Evolutionary conservation across 2,113 vertebrate genomes (phyloP).

Genomic region (Platichthys stellatus): DNA sequence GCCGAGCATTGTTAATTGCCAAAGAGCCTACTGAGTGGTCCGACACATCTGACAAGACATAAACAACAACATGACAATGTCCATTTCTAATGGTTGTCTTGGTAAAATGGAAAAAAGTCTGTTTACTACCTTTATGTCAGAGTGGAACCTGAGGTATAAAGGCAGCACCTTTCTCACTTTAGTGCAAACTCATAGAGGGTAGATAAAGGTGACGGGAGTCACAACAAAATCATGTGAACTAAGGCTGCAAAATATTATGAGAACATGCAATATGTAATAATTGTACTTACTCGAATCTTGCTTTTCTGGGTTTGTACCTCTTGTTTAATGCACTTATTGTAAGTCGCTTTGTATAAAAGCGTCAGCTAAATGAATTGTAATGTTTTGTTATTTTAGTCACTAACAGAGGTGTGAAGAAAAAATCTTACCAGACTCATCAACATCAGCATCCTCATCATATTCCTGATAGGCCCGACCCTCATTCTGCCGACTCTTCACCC

Average conservation of each 20-base stretch:
- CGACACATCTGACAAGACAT: conserved; percentile 84
- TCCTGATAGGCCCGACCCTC: conserved; percentile 93
- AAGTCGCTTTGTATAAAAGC: too few species aligned
- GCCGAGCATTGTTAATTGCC: conserved; percentile 87
- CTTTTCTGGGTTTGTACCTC: too few species aligned
- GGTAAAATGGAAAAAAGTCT: neutral
- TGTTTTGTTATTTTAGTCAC: neutral
- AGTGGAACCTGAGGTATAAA: too few species aligned
- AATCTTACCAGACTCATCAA: conserved; percentile 92
- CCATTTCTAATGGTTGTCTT: neutral
- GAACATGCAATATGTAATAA: too few species aligned
- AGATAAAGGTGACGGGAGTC: neutral
- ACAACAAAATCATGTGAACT: neutral
- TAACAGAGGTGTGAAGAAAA: neutral
- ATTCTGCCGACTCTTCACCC: conserved; percentile 89
- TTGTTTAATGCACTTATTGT: too few species aligned
- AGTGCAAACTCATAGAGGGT: neutral
- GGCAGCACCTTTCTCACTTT: neutral
- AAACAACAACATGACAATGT: neutral
- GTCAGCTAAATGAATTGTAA: too few species aligned
- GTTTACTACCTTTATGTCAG: too few species aligned
- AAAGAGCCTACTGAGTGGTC: conserved; percentile 76
- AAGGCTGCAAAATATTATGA: too few species aligned
- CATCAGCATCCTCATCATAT: conserved; percentile 97
- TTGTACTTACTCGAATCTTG: too few species aligned